These are phyloP conservation scores for Cottoperca gobio DNA, from an alignment of 2,797 vertebrate genomes.

Conservation along the genomic window DNA sequence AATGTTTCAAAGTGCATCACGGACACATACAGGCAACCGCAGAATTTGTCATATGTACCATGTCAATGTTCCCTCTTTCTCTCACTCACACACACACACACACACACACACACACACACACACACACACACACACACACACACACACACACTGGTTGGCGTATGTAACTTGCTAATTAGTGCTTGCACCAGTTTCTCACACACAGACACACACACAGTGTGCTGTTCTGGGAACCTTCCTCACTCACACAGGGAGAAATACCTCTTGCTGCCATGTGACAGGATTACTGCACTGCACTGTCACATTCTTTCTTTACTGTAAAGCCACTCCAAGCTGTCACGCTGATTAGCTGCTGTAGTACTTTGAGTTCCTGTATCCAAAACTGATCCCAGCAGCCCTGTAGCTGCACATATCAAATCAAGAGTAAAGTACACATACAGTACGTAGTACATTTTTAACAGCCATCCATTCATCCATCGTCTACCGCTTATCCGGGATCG, in stretches of 20 bases:
- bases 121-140: neutral
- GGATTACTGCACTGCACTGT: slow-evolving; percentile 42
- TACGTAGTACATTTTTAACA: too few relatives aligned
- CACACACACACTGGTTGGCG: neutral
- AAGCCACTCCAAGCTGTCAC: slow-evolving; percentile 32
- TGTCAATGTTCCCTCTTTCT: neutral
- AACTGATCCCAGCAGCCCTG: neutral
- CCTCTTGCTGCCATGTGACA: slow-evolving; percentile 46
- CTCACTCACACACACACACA: neutral
- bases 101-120: neutral
- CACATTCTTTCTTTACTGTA: slow-evolving; percentile 15
- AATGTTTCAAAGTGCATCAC: neutral
- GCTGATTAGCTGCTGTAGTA: slow-evolving; percentile 9
- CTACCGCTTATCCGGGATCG: too few relatives aligned
- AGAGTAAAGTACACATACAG: neutral
- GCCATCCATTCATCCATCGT: too few relatives aligned
- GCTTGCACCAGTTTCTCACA: neutral
- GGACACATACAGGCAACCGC: neutral
- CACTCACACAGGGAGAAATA: neutral
- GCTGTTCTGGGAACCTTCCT: slow-evolving; percentile 3
- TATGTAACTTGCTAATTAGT: neutral
- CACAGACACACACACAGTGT: neutral
- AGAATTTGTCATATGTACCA: neutral
- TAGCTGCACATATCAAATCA: neutral
- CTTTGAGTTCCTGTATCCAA: neutral